A percentile compares a stretch with the other conserved stretches of the same genome.
phyloP scores from a whole-genome alignment of 2,113 vertebrate genomes.

The Zosterops borbonicus region DNA sequence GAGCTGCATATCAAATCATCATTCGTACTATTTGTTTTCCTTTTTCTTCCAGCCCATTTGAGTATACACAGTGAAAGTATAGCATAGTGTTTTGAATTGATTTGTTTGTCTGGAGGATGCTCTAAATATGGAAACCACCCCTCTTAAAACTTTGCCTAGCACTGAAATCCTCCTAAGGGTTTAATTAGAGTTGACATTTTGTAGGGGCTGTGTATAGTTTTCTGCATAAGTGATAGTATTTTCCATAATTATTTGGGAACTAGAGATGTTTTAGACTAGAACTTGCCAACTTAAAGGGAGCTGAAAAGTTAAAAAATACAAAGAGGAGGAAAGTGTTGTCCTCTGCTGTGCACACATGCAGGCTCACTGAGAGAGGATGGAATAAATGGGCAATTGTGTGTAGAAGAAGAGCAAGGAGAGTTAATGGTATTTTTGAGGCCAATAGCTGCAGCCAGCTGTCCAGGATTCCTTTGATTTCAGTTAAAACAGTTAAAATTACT shows the following conservation, averaged over 20 bases:
- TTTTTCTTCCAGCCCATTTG: background rate
- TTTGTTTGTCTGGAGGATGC: conserved; percentile 5
- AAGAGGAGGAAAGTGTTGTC: background rate
- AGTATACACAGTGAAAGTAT: background rate
- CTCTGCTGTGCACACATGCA: background rate
- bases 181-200: conserved; percentile 35
- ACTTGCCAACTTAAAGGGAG: background rate
- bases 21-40: background rate
- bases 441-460: background rate
- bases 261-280: background rate
- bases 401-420: background rate
- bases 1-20: background rate
- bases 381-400: background rate
- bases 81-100: background rate
- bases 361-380: background rate
- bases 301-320: background rate
- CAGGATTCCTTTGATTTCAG: conserved; percentile 28
- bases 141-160: background rate
- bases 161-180: background rate
- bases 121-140: background rate
- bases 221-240: background rate
- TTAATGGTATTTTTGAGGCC: conserved; percentile 22
- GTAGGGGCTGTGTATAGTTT: background rate
- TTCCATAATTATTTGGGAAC: background rate
- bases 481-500: conserved; percentile 22